phyloP scores from a whole-genome alignment of 2,797 vertebrate genomes.

The Micrastur ruficollis region DNA sequence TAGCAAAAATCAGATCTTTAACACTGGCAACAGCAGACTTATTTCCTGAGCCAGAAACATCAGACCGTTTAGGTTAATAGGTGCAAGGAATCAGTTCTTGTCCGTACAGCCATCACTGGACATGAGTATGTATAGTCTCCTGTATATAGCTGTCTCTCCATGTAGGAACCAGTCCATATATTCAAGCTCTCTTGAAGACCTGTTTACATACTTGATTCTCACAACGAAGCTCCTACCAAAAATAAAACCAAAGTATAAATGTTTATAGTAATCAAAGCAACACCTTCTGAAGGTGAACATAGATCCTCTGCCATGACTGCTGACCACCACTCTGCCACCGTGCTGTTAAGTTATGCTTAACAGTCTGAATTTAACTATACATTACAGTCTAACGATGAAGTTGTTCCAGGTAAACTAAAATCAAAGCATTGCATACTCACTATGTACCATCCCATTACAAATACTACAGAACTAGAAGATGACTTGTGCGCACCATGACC shows the following conservation, averaged over 20 bases:
- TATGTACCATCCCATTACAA: not conserved
- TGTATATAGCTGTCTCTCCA: not conserved
- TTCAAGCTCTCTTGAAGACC: conserved; percentile 78
- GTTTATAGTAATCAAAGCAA: not conserved
- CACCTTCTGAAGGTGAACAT: not conserved
- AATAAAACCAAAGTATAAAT: not conserved
- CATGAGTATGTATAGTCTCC: not conserved
- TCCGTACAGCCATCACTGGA: not conserved
- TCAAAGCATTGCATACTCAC: not conserved
- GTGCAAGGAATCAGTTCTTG: not conserved
- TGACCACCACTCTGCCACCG: not conserved
- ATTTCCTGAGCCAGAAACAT: not conserved
- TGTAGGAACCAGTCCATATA: not conserved
- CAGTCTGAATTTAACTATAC: not conserved
- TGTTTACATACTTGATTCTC: conserved; percentile 88
- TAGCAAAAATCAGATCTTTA: conserved; percentile 23
- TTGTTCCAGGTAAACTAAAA: not conserved
- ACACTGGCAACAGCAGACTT: not conserved
- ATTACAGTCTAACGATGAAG: not conserved
- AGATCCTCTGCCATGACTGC: not conserved
- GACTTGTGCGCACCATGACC: too few relatives aligned
- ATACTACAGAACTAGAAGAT: not conserved
- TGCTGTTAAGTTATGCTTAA: not conserved
- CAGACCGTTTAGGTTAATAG: not conserved
- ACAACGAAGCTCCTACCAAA: conserved; percentile 84